Percentiles rank a stretch among this genome's conserved stretches.
Evolutionary conservation across 2,113 vertebrate genomes (phyloP).

Genomic region (Prunella fulvescens): DNA sequence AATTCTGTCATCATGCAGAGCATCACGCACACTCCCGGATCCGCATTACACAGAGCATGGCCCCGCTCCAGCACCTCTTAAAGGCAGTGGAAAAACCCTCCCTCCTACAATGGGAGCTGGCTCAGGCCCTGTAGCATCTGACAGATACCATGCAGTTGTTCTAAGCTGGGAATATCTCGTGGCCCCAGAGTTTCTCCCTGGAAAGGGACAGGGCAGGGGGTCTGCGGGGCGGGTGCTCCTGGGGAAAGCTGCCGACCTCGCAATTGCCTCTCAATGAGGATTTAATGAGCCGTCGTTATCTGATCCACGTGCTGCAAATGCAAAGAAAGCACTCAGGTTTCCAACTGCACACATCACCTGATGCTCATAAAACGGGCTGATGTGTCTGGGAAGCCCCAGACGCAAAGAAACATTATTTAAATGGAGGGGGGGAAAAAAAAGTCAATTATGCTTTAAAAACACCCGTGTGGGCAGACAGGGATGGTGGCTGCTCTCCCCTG

Average conservation of each 20-base stretch:
- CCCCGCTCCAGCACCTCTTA: neutral
- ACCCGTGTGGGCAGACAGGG: neutral
- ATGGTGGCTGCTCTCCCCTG: neutral
- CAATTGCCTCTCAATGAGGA: neutral
- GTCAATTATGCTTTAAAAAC: neutral
- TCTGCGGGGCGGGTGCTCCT: neutral
- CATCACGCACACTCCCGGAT: constrained; percentile 57
- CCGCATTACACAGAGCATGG: constrained; percentile 47
- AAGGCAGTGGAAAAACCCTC: constrained; percentile 58
- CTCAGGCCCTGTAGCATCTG: neutral
- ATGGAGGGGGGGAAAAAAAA: neutral
- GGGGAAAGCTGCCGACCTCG: neutral
- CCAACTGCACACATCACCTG: constrained; percentile 31
- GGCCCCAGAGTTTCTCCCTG: neutral
- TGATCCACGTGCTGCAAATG: constrained; percentile 18
- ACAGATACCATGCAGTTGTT: neutral
- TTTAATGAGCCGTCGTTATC: neutral
- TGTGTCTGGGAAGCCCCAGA: constrained; percentile 59
- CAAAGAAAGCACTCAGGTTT: neutral
- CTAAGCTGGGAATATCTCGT: constrained; percentile 9
- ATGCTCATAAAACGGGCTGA: constrained; percentile 39
- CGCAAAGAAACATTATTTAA: neutral
- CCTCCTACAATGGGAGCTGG: constrained; percentile 16
- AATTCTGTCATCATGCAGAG: constrained; percentile 61
- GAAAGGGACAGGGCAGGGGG: neutral